phyloP scores from a whole-genome alignment of 2,113 vertebrate genomes.

The Protobothrops mucrosquamatus region DNA sequence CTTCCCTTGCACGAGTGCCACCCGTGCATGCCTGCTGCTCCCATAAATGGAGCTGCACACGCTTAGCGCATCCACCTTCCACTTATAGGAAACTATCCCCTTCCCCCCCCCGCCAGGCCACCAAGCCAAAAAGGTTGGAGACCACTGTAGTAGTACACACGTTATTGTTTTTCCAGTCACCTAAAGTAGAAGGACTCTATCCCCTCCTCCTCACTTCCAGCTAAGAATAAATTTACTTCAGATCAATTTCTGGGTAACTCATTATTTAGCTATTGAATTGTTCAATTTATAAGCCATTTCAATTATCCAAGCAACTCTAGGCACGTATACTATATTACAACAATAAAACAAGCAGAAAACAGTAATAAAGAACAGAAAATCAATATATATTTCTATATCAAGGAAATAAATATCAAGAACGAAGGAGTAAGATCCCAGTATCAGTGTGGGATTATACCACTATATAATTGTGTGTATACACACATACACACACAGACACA shows the following conservation, averaged over 20 bases:
- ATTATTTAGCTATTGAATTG: not conserved
- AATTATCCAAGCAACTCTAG: not conserved
- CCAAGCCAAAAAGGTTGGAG: not conserved
- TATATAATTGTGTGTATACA: not conserved
- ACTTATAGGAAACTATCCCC: not conserved
- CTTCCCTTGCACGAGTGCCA: not conserved
- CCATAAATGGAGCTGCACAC: not conserved
- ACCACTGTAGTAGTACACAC: not conserved
- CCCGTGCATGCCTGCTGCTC: not conserved
- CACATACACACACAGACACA: no score
- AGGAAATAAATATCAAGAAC: not conserved
- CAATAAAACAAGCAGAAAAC: not conserved
- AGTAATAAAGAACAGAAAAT: not conserved
- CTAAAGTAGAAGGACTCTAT: not conserved
- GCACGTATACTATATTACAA: not conserved
- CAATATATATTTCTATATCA: not conserved
- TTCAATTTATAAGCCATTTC: not conserved
- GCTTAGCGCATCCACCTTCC: not conserved
- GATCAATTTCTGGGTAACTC: not conserved
- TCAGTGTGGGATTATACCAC: not conserved
- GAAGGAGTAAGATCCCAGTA: not conserved
- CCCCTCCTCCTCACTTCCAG: not conserved
- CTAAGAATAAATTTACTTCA: not conserved
- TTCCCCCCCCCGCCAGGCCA: rapidly evolving
- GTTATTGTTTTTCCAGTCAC: not conserved